phyloP scores from a whole-genome alignment of 2,113 vertebrate genomes.

The Ellobius talpinus region DNA sequence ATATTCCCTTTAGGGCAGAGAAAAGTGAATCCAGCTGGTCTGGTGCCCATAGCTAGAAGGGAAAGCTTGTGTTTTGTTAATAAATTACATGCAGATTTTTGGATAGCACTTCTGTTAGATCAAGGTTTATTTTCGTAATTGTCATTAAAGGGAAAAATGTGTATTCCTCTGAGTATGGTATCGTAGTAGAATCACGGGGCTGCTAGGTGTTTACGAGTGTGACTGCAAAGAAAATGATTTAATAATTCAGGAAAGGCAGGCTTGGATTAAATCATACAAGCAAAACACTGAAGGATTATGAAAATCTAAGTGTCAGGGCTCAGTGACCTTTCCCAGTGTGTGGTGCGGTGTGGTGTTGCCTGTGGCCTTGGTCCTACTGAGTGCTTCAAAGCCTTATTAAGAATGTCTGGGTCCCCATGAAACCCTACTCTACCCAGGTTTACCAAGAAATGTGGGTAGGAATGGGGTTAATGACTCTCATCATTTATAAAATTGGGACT shows the following conservation, averaged over 20 bases:
- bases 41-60: neutral
- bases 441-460: neutral
- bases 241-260: neutral
- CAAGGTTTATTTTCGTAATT: conserved; percentile 33
- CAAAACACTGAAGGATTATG: neutral
- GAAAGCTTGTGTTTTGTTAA: neutral
- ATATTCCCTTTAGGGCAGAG: neutral
- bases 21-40: neutral
- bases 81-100: conserved; percentile 15
- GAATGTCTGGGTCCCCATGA: neutral
- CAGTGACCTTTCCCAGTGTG: neutral
- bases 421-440: neutral
- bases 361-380: neutral
- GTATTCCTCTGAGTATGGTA: neutral
- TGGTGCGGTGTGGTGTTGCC: neutral
- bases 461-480: neutral
- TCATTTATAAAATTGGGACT: neutral
- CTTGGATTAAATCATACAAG: neutral
- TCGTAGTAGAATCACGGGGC: neutral
- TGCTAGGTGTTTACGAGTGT: neutral
- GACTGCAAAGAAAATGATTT: neutral
- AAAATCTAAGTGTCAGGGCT: neutral
- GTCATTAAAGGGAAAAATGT: neutral
- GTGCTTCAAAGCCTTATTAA: neutral
- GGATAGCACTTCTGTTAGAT: neutral